Percentiles rank a stretch among this genome's conserved stretches.
Evolutionary conservation across 2,797 vertebrate species (phyloP).

Genomic region (Rhinichthys osculus): DNA sequence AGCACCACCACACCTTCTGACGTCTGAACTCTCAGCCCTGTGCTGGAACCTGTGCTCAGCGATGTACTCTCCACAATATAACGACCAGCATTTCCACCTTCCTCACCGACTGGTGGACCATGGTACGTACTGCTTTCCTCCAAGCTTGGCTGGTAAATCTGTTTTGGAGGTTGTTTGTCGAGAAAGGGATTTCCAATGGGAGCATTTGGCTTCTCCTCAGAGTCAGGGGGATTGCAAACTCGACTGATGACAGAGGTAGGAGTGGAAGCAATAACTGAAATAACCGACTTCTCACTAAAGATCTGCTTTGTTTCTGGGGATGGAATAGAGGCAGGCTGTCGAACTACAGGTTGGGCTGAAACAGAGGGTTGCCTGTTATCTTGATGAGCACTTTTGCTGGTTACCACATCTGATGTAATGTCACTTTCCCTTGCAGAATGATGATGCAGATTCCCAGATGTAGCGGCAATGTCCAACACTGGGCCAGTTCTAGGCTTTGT

Average conservation of each 20-base stretch:
- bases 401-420: slow-evolving; percentile 61
- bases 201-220: slow-evolving; percentile 87
- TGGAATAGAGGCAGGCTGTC: slow-evolving; percentile 72
- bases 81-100: slow-evolving; percentile 84
- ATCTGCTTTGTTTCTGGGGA: slow-evolving; percentile 80
- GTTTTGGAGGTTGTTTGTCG: slow-evolving; percentile 82
- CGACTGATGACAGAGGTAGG: slow-evolving; percentile 96
- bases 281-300: slow-evolving; percentile 83
- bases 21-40: slow-evolving; percentile 94
- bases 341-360: slow-evolving; percentile 72
- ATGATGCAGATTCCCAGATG: slow-evolving; percentile 75
- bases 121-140: slow-evolving; percentile 90
- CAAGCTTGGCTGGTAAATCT: slow-evolving; percentile 81
- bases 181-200: slow-evolving; percentile 81
- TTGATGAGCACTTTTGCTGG: slow-evolving; percentile 73
- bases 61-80: slow-evolving; percentile 83
- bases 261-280: slow-evolving; percentile 91
- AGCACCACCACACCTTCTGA: slow-evolving; percentile 95
- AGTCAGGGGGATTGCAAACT: slow-evolving; percentile 89
- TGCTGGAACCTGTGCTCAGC: slow-evolving; percentile 81
- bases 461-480: slow-evolving; percentile 71
- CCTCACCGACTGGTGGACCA: slow-evolving; percentile 78
- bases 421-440: slow-evolving; percentile 75
- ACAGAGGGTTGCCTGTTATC: slow-evolving; percentile 80
- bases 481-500: slow-evolving; percentile 90